Evolutionary conservation across 1,140 invertebrate species (phyloP), one percentile per base, ranked within the genome.

Genomic region (Chymomyza costata): DNA sequence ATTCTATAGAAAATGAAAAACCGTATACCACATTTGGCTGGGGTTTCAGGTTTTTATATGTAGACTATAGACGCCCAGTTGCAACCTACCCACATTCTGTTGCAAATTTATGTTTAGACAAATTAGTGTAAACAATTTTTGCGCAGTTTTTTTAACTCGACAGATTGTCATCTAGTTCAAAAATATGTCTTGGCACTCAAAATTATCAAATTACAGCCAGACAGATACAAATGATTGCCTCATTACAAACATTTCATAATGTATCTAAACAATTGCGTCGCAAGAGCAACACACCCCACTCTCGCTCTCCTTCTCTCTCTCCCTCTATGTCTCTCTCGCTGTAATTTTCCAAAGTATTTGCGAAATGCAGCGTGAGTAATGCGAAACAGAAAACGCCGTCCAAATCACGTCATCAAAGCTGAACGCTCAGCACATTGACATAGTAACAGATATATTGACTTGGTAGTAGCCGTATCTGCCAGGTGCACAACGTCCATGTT

Each of bases 291-390:
- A 41, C 8, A 41, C 34, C 18, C 15, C 18, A 7, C 6, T 3
- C n/a, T 1, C 8, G 1, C 17, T 1, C 11, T 6, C n/a, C 6
- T 13, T 3, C 34, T 8, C 13, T 6, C 21, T 19, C 15, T 15
- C 30, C 40, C 21, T 32, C 16, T 31, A 18, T 25, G 13, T n/a
- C 30, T 31, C 21, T 18, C 13, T 35, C 45, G 55, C 38, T 74
- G 73, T 67, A 80, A 80, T 80, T 65, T 55, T 55, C 55, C 35
- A 63, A 71, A 68, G 62, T 53, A 58, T 71, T 80, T 80, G 67
- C 67, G 73, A 80, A 80, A 80, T 47, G 30, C 47, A n/a, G 47
- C 28, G n/a, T 61, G 38, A 48, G 47, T 58, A 65, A 58, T 37
- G 31, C 52, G 57, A 63, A 69, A 48, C 25, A 41, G 28, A 15